Base-by-base conservation (phyloP, 2,888 invertebrate species). In the Lepidochrysops patricia region DNA sequence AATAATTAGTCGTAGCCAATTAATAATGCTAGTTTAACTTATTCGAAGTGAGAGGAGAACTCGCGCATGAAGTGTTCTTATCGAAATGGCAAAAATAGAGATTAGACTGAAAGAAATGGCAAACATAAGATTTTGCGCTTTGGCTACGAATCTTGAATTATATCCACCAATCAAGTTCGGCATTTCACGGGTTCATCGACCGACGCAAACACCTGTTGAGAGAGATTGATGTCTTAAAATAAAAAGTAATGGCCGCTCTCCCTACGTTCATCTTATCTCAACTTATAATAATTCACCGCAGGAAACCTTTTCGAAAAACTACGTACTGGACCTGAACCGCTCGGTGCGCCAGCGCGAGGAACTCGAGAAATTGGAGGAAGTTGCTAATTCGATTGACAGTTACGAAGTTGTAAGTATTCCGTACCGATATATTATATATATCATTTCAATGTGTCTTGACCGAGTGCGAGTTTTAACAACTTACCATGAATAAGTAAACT, bases 371-470 rank as follows among this genome's bases (percentile, higher is more conserved):
- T 23, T 86, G 1, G 79, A 78, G 0, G 63, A 62, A 0, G 52
- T 85, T 0, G 60, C 71, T 0, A 74, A 68, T 23, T 63, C 66
- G 0, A 70, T 89, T 1, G 87, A 88, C 2, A 26, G 70, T 0
- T 85, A 72, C 52, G 84, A 86, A 27, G 93, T 98, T 73, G 97
- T 97, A 83, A 91, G 93, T 87, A 61, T 56, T 37, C n/a, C n/a
- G n/a, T 52, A 7, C 15, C 34, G 2, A 6, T 34, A 7, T 12
- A n/a, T n/a, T 34, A 34, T 5, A 34, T 34, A 34, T 34, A 34
- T 5, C 34, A 34, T 34, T 34, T 34, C n/a, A 2, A 12, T 34
- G 7, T 34, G n/a, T n/a, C n/a, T n/a, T n/a, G n/a, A n/a, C n/a
- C n/a, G n/a, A n/a, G n/a, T n/a, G n/a, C n/a, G n/a, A n/a, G n/a